phyloP scores from a whole-genome alignment of 2,797 vertebrate species.

The Microctenopoma steveboyesi region DNA sequence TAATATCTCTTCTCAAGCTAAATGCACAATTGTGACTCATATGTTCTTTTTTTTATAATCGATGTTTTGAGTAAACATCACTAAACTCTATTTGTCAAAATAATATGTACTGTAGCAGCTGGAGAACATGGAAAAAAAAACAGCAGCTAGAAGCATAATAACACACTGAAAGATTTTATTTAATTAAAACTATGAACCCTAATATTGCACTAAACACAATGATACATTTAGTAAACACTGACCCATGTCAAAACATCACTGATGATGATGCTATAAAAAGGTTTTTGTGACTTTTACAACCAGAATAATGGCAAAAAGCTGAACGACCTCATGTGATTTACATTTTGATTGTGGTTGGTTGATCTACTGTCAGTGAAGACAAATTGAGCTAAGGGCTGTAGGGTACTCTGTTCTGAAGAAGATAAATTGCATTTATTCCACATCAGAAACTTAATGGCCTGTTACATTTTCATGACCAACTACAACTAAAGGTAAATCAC shows the following conservation, averaged over 20 bases:
- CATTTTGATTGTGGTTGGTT: conserved; percentile 24
- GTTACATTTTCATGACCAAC: conserved; percentile 18
- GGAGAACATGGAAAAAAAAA: too few species aligned
- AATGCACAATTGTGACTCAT: background rate
- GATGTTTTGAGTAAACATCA: too few species aligned
- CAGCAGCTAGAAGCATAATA: background rate
- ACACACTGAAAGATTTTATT: background rate
- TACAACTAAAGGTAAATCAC: background rate
- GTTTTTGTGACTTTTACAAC: background rate
- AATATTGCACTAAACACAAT: background rate
- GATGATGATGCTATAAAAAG: background rate
- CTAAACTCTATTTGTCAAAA: background rate
- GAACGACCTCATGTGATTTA: conserved; percentile 26
- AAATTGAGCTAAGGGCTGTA: conserved; percentile 1
- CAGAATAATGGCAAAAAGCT: background rate
- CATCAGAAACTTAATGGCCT: background rate
- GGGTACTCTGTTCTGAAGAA: background rate
- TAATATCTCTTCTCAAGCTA: background rate
- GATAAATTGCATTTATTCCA: conserved; percentile 15
- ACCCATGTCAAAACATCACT: background rate
- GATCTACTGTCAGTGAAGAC: conserved; percentile 10
- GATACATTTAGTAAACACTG: too few species aligned
- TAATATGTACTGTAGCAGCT: background rate
- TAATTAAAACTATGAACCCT: background rate
- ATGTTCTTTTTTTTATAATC: too few species aligned